A percentile compares a stretch with the other conserved stretches of the same genome.
phyloP scores from a whole-genome alignment of 2,888 invertebrate species.

The Ochropacha duplaris region DNA sequence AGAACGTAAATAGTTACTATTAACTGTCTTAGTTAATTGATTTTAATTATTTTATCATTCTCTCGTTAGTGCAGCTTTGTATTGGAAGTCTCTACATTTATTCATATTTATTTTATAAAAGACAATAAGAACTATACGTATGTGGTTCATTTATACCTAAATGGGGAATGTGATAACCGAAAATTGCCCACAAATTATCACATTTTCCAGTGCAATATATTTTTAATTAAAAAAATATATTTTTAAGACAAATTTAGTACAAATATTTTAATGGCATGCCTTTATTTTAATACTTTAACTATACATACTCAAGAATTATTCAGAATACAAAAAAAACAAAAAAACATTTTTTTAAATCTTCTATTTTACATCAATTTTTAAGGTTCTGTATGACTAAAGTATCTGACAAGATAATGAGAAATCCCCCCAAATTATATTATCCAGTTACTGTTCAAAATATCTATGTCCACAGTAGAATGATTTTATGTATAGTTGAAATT shows the following conservation, averaged over 20 bases:
- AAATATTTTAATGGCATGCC: conserved; percentile 10
- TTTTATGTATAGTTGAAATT: background rate
- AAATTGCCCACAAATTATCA: conserved; percentile 48
- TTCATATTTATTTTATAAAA: conserved; percentile 6
- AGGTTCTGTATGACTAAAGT: no score
- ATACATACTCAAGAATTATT: background rate
- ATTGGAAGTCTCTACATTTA: background rate
- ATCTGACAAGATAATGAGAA: no score
- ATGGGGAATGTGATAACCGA: conserved; percentile 42
- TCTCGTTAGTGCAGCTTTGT: conserved; percentile 2
- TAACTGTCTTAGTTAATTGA: conserved; percentile 41
- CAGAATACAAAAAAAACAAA: no score
- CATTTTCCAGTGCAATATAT: conserved; percentile 28
- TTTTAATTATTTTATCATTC: background rate
- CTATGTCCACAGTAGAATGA: background rate
- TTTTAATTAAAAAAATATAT: conserved; percentile 15
- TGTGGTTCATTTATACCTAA: conserved; percentile 24
- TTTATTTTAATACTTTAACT: background rate
- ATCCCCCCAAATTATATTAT: no score
- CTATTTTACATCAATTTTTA: no score
- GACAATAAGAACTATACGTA: conserved; percentile 27
- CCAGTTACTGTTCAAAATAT: no score
- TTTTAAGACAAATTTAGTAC: conserved; percentile 15
- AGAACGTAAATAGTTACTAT: conserved; percentile 4
- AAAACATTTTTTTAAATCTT: no score